Base-by-base conservation (phyloP, 2,888 invertebrate species). In the Hydriomena furcata region DNA sequence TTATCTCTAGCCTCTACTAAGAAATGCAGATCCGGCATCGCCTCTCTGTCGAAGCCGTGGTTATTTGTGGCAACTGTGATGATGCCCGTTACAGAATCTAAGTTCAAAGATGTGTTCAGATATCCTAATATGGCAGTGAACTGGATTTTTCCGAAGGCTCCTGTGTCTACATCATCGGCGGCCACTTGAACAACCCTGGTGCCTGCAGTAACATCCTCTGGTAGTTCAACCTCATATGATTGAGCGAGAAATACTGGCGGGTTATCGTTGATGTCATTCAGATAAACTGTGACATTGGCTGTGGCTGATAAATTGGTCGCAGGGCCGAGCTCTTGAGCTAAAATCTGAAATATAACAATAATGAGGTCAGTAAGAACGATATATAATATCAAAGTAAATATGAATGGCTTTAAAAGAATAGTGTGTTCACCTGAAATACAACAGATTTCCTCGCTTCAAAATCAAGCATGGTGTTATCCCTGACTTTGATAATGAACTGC, bases 251-350 rank as follows among this genome's bases (percentile, higher is more conserved):
- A 98, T 52, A 93, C 87, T 1, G 98, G 98, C 20, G 94, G 91
- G 79, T 97, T 97, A 76, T 98, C 98, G 71, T 98, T 98, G 5
- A 95, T 91, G 72, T 98, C 98, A 57, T 94, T 93, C 17, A 98
- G 84, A 67, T 95, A 94, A 7, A 97, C 95, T 1, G 94, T 94
- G 0, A 97, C 94, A 55, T 94, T 94, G 5, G 95, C 95, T 38
- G 92, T 92, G 2, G 93, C 92, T 41, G 96, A 94, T 37, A 95
- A 87, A 77, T 95, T 95, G 35, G 94, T 94, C 17, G 93, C 92
- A 60, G 94, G 95, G 28, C 94, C 95, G 25, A 97, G 89, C 78
- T 97, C 96, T 87, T 94, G 94, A 7, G 97, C 97, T 48, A 95
- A 82, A 66, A 96, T 94, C 93, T 95, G 17, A 17, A 17, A 17